Conservation (phyloP, 2,113 vertebrate species). For the Rhegmatorhina hoffmannsi region DNA sequence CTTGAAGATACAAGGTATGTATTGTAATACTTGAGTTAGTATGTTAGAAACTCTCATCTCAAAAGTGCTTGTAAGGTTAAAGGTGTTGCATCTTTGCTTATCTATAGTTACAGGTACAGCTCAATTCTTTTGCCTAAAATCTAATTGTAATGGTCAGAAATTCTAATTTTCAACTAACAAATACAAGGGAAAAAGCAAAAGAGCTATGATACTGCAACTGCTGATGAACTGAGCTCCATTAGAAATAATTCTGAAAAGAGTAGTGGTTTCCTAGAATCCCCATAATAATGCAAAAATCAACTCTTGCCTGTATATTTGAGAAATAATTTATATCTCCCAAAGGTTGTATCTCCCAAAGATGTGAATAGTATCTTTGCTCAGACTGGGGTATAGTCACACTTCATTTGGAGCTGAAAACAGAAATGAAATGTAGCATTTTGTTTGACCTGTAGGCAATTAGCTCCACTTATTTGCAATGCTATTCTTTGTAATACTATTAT, state of each 20-base stretch:
- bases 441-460: neutral
- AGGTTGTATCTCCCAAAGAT: neutral
- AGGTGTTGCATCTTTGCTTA: neutral
- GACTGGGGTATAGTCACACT: neutral
- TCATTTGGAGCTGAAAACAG: neutral
- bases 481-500: neutral
- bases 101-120: neutral
- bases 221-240: neutral
- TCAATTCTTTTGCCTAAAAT: neutral
- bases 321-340: neutral
- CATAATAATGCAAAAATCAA: neutral
- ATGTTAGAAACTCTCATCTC: neutral
- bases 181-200: neutral
- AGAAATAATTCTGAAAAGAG: neutral
- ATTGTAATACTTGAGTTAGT: neutral
- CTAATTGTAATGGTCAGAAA: neutral
- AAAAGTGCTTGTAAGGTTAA: neutral
- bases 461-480: neutral
- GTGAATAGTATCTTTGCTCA: neutral
- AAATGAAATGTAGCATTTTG: neutral
- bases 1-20: slow-evolving; percentile 88
- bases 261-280: neutral
- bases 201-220: neutral
- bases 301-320: neutral
- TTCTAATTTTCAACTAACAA: neutral